These are phyloP conservation scores for Falco peregrinus DNA, from an alignment of 2,797 vertebrate species.

Conservation along the genomic window DNA sequence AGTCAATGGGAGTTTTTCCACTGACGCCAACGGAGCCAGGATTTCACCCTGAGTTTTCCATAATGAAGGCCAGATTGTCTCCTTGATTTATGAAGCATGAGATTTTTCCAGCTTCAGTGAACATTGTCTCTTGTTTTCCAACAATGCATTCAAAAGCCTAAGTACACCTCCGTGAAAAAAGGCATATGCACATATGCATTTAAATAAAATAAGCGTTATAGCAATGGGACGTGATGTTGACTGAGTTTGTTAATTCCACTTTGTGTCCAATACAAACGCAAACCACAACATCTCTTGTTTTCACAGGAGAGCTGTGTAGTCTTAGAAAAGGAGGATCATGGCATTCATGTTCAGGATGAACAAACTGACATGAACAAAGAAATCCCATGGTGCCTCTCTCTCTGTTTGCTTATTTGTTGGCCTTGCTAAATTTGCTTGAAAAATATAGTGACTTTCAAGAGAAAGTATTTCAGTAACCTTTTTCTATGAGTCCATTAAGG, in stretches of 20 bases:
- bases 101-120: neutral
- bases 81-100: neutral
- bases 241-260: neutral
- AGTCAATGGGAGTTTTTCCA: neutral
- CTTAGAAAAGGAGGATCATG: neutral
- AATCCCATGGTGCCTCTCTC: neutral
- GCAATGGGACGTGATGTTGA: neutral
- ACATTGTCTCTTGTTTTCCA: neutral
- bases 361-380: neutral
- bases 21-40: neutral
- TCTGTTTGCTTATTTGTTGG: neutral
- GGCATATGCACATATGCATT: neutral
- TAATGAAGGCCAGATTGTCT: neutral
- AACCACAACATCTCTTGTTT: neutral
- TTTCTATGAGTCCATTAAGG: neutral
- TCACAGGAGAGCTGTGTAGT: neutral
- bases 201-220: neutral
- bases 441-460: neutral
- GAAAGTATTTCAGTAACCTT: neutral
- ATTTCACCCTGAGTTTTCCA: constrained; percentile 4
- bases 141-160: neutral
- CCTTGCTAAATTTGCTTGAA: neutral
- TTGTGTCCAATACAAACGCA: neutral
- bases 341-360: neutral
- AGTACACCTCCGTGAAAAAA: neutral